These are phyloP conservation scores for Rhynchophorus ferrugineus DNA, from an alignment of 1,140 invertebrate genomes.

Conservation along the genomic window DNA sequence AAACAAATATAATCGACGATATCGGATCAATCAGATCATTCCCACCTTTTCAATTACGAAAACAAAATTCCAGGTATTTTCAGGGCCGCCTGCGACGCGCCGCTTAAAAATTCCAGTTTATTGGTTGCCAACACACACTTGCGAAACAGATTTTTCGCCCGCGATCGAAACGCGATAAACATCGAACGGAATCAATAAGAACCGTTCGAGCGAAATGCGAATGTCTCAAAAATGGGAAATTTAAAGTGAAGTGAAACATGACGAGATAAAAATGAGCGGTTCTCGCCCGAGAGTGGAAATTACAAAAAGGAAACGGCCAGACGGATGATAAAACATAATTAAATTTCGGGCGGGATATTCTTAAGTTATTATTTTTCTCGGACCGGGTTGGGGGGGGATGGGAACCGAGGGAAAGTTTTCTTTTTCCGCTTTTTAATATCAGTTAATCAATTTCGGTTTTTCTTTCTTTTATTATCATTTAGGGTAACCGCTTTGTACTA, in stretches of 20 bases:
- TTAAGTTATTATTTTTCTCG: too few relatives aligned
- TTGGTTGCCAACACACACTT: conserved; percentile 6
- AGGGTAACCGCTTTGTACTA: too few relatives aligned
- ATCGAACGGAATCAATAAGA: conserved; percentile 3
- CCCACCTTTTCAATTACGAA: too few relatives aligned
- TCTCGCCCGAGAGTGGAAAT: conserved; percentile 1
- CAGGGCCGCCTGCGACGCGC: too few relatives aligned
- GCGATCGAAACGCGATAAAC: conserved; percentile 7
- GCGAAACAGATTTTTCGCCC: conserved; percentile 6
- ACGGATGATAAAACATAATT: conserved; percentile 1
- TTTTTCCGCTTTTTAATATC: too few relatives aligned
- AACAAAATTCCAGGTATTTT: too few relatives aligned
- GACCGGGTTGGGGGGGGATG: too few relatives aligned
- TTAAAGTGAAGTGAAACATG: conserved; percentile 8
- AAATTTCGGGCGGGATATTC: background rate
- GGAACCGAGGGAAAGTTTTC: too few relatives aligned
- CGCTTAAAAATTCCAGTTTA: conserved; percentile 5
- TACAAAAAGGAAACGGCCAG: background rate
- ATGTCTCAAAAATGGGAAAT: conserved; percentile 6
- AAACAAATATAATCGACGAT: too few relatives aligned
- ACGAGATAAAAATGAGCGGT: conserved; percentile 7
- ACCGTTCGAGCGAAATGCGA: background rate
- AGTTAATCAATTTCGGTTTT: too few relatives aligned
- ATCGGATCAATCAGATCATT: too few relatives aligned
- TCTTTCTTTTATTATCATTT: too few relatives aligned